phyloP scores from a whole-genome alignment of 2,113 vertebrate genomes.

The Neodontobutis hainanensis region DNA sequence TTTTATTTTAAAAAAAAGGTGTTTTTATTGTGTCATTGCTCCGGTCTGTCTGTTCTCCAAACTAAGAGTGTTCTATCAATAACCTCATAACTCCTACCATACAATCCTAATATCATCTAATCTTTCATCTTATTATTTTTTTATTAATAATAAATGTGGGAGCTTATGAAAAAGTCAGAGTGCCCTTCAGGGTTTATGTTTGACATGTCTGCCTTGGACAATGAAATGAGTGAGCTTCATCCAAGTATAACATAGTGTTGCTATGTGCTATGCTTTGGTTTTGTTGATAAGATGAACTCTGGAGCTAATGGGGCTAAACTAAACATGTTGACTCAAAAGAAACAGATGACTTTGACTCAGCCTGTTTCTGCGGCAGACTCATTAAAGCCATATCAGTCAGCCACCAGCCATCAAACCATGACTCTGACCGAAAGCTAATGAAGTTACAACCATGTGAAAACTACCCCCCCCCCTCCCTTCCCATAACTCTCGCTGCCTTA shows the following conservation, averaged over 20 bases:
- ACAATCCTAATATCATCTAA: too few species aligned
- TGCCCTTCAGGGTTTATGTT: too few species aligned
- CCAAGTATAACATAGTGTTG: background rate
- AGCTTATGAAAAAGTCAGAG: too few species aligned
- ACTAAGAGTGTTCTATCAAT: too few species aligned
- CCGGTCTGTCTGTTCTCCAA: too few species aligned
- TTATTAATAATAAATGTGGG: too few species aligned
- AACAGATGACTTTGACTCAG: slow-evolving; percentile 21
- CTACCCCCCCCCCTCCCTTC: too few species aligned
- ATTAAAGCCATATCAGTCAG: background rate
- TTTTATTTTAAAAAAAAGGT: too few species aligned
- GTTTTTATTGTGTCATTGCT: too few species aligned
- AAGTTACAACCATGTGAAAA: slow-evolving; percentile 21
- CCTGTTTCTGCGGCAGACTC: background rate
- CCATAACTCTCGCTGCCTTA: slow-evolving; percentile 11
- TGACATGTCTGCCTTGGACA: too few species aligned
- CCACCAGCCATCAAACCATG: background rate
- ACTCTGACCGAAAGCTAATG: slow-evolving; percentile 18
- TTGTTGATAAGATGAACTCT: background rate
- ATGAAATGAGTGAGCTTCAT: background rate
- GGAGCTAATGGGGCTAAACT: background rate
- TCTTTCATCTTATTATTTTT: too few species aligned
- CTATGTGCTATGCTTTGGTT: background rate
- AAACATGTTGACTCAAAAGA: background rate
- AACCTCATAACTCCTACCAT: too few species aligned